Percentiles rank a stretch among this genome's conserved stretches.
Evolutionary conservation across 2,113 vertebrate genomes (phyloP).

Genomic region (Circaetus gallicus): DNA sequence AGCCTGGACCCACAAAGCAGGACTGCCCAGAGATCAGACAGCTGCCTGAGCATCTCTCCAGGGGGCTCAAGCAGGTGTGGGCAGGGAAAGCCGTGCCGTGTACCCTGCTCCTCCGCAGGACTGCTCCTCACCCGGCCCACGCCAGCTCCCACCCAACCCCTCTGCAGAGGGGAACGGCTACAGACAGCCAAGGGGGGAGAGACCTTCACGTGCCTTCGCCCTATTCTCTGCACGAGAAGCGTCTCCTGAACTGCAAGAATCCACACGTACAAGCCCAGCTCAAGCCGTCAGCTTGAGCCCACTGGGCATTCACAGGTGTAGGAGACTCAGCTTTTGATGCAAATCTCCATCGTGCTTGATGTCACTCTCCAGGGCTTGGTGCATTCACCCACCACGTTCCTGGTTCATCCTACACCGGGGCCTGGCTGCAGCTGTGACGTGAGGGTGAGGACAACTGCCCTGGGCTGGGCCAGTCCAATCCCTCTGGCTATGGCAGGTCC

Average conservation of each 20-base stretch:
- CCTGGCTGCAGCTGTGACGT: background rate
- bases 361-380: background rate
- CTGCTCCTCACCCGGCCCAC: background rate
- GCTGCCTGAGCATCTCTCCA: background rate
- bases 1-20: background rate
- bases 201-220: fast-evolving
- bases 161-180: background rate
- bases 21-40: background rate
- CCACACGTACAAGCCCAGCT: background rate
- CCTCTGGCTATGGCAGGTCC: background rate
- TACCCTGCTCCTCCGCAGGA: background rate
- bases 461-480: background rate
- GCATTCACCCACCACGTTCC: background rate
- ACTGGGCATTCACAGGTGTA: background rate
- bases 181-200: background rate
- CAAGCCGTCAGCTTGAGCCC: background rate
- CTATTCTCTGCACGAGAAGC: fast-evolving
- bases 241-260: background rate
- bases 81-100: background rate
- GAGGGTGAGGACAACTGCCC: background rate
- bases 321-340: background rate
- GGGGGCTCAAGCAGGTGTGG: background rate
- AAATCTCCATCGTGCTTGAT: fast-evolving
- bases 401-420: background rate
- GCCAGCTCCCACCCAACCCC: background rate